These are phyloP conservation scores for Trogon surrucura DNA, from an alignment of 2,113 vertebrate genomes.

Conservation along the genomic window DNA sequence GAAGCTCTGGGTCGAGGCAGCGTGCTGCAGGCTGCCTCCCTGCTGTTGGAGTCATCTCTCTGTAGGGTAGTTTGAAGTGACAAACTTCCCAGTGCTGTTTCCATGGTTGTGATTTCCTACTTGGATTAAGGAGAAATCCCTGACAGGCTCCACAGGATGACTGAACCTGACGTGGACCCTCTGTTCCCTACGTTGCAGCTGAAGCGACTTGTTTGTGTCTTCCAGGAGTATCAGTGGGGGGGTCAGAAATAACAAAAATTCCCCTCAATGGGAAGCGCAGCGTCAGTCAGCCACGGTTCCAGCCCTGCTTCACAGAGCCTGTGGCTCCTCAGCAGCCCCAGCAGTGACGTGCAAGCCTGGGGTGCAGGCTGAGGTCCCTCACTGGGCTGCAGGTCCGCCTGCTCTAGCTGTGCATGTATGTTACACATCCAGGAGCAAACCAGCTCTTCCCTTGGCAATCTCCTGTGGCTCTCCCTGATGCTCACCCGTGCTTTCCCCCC, in stretches of 20 bases:
- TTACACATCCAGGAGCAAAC: background rate
- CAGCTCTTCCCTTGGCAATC: background rate
- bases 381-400: fast-evolving
- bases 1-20: background rate
- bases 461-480: background rate
- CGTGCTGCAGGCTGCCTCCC: fast-evolving
- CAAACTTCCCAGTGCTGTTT: background rate
- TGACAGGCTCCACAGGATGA: background rate
- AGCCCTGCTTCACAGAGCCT: background rate
- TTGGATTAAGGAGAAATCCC: background rate
- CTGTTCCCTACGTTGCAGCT: fast-evolving
- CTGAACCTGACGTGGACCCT: background rate
- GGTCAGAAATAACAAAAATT: background rate
- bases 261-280: background rate
- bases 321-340: background rate
- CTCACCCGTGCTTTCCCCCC: background rate
- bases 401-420: no score
- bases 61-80: fast-evolving
- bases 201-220: background rate
- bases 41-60: background rate
- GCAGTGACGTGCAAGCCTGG: background rate
- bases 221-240: background rate
- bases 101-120: background rate
- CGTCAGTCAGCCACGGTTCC: fast-evolving
- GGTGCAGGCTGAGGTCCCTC: background rate